Evolutionary conservation across 2,888 invertebrate genomes (phyloP), one percentile per base, ranked within the genome.

Genomic region (Chaitophorus viminalis): DNA sequence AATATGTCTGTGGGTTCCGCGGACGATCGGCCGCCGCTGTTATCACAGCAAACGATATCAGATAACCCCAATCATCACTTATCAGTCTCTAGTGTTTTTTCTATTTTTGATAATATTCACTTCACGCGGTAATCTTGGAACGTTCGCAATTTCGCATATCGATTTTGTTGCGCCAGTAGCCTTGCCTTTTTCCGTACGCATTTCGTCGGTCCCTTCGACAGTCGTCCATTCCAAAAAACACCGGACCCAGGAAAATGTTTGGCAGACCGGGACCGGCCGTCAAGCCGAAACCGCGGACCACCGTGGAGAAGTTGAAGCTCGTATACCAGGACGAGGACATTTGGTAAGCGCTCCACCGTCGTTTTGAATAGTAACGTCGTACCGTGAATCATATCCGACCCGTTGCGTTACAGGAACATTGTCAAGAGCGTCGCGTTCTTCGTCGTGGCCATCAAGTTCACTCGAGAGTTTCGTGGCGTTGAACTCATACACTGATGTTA

Each of bases 361-460:
- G 14, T 46, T 46, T 46, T 46, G 1, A 14, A 46, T 46, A 46
- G 14, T 46, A 14, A n/a, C n/a, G 46, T 46, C 46, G n/a, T n/a
- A 14, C 14, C 9, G n/a, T 9, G 29, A 29, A 29, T 25, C 68
- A 14, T 29, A 29, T 11, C 68, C 25, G 9, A 68, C 5, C 9
- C 29, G 29, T 29, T 18, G 0, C 3, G 3, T 81, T 65, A 74
- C 17, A 87, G 87, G 87, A 87, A 87, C 21, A 18, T 74, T 1
- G 81, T 87, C 3, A 87, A 87, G n/a, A 87, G 87, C 11, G 14
- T 87, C 6, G 79, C 87, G 11, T 87, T 87, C 46, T 87, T 87
- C 33, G 33, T 33, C 4, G 33, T 81, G 1, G 87, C 87, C 4
- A 21, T 87, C 60, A 87, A 81, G 60, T 87, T 87, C 33, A 87